Conservation (phyloP, 2,113 vertebrate species). For the Elachura formosa region DNA sequence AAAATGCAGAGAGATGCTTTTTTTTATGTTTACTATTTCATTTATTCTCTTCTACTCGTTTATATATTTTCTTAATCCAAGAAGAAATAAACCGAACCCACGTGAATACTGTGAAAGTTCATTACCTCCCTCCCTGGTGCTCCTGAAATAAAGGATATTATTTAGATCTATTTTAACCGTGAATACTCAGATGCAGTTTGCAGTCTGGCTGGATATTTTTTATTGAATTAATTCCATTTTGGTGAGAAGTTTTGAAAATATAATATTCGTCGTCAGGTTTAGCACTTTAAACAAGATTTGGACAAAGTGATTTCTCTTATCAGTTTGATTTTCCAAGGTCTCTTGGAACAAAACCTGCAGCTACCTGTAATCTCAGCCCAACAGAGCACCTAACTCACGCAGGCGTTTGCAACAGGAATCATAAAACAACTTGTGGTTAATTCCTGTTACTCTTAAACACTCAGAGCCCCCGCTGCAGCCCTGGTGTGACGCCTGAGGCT, state of each 20-base stretch:
- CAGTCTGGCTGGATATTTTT: background rate
- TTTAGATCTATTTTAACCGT: background rate
- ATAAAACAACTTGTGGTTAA: background rate
- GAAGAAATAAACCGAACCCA: conserved; percentile 2
- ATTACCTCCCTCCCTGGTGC: background rate
- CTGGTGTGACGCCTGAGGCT: background rate
- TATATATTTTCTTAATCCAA: background rate
- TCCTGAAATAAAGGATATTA: background rate
- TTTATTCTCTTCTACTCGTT: conserved; percentile 32
- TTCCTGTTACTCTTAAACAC: background rate
- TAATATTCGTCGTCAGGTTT: background rate
- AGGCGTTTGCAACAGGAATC: background rate
- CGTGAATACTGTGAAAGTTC: background rate
- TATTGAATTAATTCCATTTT: background rate
- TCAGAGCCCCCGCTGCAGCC: background rate
- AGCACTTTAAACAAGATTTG: background rate
- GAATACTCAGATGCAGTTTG: background rate
- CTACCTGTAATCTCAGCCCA: background rate
- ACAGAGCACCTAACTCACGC: background rate
- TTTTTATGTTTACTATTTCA: conserved; percentile 36
- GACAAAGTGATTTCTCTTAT: background rate
- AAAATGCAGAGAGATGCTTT: conserved; percentile 15
- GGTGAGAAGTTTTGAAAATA: background rate
- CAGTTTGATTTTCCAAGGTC: background rate
- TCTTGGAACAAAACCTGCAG: background rate